These are phyloP conservation scores for Tangara arthus DNA, from an alignment of 2,797 vertebrate genomes.

Conservation along the genomic window DNA sequence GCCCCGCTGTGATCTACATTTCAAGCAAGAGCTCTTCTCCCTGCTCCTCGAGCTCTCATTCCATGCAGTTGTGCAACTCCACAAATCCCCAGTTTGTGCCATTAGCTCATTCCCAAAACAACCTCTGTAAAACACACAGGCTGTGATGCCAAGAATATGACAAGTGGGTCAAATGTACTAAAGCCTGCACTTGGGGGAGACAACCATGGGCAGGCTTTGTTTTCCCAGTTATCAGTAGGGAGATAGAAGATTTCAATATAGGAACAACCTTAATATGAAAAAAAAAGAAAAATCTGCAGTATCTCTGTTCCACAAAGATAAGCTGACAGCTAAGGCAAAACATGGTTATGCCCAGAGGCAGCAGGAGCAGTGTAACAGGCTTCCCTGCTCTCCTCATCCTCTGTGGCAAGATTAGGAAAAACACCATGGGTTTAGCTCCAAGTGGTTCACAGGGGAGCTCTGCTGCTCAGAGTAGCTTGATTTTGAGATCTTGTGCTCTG, in stretches of 20 bases:
- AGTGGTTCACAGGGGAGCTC: background rate
- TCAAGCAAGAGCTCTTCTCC: background rate
- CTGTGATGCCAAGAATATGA: background rate
- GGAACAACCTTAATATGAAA: background rate
- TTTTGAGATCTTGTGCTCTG: background rate
- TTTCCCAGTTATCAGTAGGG: background rate
- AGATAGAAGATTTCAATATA: background rate
- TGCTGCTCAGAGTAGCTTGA: background rate
- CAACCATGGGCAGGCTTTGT: background rate
- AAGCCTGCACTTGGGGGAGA: background rate
- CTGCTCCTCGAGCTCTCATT: background rate
- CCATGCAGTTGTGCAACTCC: background rate
- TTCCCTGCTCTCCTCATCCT: background rate
- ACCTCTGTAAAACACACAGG: background rate
- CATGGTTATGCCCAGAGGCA: background rate
- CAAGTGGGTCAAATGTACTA: background rate
- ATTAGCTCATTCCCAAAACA: background rate
- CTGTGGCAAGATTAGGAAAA: constrained; percentile 2
- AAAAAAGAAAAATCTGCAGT: background rate
- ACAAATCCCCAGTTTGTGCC: background rate
- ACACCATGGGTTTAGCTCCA: background rate
- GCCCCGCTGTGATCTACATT: background rate
- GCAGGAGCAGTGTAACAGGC: background rate
- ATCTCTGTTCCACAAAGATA: constrained; percentile 18
- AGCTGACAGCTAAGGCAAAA: background rate